Percentiles rank a stretch among this genome's conserved stretches.
Conservation (phyloP, 1,140 invertebrate genomes). For the Chrysomallon squamiferum region DNA sequence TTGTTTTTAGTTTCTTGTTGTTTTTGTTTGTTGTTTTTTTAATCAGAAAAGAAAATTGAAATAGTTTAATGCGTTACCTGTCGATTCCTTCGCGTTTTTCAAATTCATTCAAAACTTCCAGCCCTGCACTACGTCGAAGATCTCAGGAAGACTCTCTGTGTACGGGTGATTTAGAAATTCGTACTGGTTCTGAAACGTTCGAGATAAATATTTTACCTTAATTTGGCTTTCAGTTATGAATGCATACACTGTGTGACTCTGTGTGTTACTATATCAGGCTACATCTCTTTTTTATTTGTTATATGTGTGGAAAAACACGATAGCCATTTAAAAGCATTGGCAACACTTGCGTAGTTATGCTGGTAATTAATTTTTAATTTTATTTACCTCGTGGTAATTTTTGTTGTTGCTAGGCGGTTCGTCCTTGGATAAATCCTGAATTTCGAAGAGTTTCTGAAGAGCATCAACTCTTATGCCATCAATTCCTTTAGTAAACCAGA, state of each 20-base stretch:
- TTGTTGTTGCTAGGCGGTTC: conserved; percentile 18
- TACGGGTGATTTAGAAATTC: conserved; percentile 14
- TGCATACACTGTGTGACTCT: too few species aligned
- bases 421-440: conserved; percentile 21
- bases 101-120: conserved; percentile 23
- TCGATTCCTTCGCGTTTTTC: conserved; percentile 14
- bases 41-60: too few species aligned
- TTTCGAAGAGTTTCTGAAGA: conserved; percentile 49
- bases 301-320: too few species aligned
- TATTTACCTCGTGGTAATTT: conserved; percentile 13
- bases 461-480: conserved; percentile 58
- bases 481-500: conserved; percentile 58
- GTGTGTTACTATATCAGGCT: too few species aligned
- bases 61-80: too few species aligned
- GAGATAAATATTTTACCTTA: too few species aligned
- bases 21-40: too few species aligned
- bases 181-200: conserved; percentile 16
- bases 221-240: conserved; percentile 8
- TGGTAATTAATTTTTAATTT: too few species aligned
- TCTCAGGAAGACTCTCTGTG: conserved; percentile 20
- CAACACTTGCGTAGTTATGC: too few species aligned
- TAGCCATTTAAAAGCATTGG: too few species aligned
- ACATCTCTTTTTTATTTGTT: too few species aligned
- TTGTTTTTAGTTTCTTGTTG: too few species aligned
- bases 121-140: conserved; percentile 6